Evolutionary conservation across 2,888 invertebrate species (phyloP), one percentile per base, ranked within the genome.

Genomic region (Drosophila paracracens): DNA sequence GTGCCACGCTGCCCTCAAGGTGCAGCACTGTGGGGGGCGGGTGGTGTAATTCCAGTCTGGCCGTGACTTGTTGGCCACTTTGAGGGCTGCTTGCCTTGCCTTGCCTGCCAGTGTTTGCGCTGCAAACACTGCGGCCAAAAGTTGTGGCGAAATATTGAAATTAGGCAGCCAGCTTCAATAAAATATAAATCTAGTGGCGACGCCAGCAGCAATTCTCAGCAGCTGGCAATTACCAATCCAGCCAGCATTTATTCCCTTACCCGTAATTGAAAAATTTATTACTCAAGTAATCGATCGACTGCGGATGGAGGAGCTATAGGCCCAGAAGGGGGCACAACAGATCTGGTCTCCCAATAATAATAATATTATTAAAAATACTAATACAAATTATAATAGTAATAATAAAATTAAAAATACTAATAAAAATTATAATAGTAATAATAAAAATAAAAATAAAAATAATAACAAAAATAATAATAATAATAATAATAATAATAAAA

Each of bases 61-160:
- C 77, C 58, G 70, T 81, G 70, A 79, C 82, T 79, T 79, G 74
- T 79, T 70, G 48, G 59, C 58, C 78, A 78, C 58, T 74, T 69
- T 66, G 58, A 50, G 65, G 56, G 51, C 51, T 68, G 62, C 38
- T 7, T 38, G 38, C 36, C 38, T 7, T 7, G 38, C n/a, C 40
- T 13, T 0, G 35, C 35, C 35, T 13, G 35, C 21, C 43, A 2
- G 65, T 79, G 64, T 68, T 71, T 76, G 63, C 54, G 59, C 27
- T 72, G 79, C 40, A 74, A 68, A 79, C 65, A 70, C 38, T 79
- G 68, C 51, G 64, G 74, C 43, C 46, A 48, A 54, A 38, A 36
- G 25, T 58, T 62, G 43, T 13, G 53, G 54, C 58, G 38, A 66
- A 71, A 69, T 69, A 74, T 66, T 78, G 66, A 73, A 73, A 77